Base-by-base conservation (phyloP, 2,797 vertebrate genomes). In the Lerista edwardsae region DNA sequence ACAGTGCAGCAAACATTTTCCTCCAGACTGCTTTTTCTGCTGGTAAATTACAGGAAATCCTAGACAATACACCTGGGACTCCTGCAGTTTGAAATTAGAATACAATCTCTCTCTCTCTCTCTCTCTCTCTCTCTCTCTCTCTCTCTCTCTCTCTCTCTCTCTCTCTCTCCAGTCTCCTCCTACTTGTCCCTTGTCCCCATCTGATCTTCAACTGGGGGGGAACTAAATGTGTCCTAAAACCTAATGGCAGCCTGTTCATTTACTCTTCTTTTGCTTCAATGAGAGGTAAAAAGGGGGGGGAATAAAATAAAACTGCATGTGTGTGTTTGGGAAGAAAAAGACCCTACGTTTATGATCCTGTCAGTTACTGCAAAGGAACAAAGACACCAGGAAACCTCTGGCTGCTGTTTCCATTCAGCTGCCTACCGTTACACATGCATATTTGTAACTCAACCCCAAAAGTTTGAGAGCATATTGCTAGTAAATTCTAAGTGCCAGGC, bases 41-140 rank as follows among this genome's bases (percentile, higher is more conserved):
- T 93, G 93, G 93, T 93, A 96, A 96, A 96, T 96, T 95, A 92
- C 94, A 96, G 95, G 94, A 96, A 96, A 95, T 96, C 93, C 95
- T 94, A 93, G 95, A 95, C 94, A 94, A 95, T 95, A 93, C 95
- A 96, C 94, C 94, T 95, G 95, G 95, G 95, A 95, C 87, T 92
- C 94, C 93, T 94, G 94, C 94, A 94, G 95, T 95, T 94, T 93
- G 88, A 95, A 96, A 96, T 96, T 94, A 95, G 95, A 96, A 96
- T 95, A 93, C 93, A 95, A 95, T 94, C 93, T 88, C 6, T 94
- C 92, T 29, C 69, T 47, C 47, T 47, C 47, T 47, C 47, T 47
- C 47, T 47, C 65, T 68, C 31, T 68, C 31, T 34, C 57, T 61
- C 57, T 62, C 23, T 62, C 67, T 39, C 21, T 41, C 68, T 23